A percentile compares a stretch with the other conserved stretches of the same genome.
phyloP scores from a whole-genome alignment of 2,113 vertebrate genomes.

The Forbesichthys papilliferus region DNA sequence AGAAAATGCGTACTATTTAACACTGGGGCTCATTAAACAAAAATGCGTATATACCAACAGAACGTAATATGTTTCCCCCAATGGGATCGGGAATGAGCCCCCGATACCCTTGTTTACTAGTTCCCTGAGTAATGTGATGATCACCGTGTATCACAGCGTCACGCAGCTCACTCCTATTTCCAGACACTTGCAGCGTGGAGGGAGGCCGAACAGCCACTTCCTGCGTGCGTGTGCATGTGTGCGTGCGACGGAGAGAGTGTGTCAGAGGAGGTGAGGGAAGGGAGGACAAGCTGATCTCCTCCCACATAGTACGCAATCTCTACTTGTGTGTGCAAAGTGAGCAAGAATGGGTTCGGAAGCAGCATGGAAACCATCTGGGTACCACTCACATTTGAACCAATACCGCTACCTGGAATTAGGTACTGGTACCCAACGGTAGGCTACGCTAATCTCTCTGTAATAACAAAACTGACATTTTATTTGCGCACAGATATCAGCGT shows the following conservation, averaged over 20 bases:
- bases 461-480: no score
- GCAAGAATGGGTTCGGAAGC: not conserved
- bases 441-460: no score
- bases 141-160: slow-evolving; percentile 68
- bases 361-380: no score
- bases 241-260: not conserved
- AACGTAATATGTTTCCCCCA: no score
- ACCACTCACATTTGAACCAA: no score
- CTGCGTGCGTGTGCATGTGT: slow-evolving; percentile 36
- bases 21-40: no score
- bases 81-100: not conserved
- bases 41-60: no score
- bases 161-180: slow-evolving; percentile 70
- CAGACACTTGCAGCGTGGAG: slow-evolving; percentile 69
- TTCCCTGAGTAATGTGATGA: slow-evolving; percentile 69
- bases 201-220: slow-evolving; percentile 67
- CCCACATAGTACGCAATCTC: slow-evolving; percentile 26
- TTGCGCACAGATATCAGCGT: no score
- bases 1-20: no score
- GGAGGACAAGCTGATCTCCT: slow-evolving; percentile 46
- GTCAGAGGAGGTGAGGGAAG: slow-evolving; percentile 5
- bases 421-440: no score
- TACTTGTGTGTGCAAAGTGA: slow-evolving; percentile 9
- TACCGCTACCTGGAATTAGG: no score
- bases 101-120: slow-evolving; percentile 54